Conservation (phyloP, 2,797 vertebrate species). For the Halcyon smyrnensis region DNA sequence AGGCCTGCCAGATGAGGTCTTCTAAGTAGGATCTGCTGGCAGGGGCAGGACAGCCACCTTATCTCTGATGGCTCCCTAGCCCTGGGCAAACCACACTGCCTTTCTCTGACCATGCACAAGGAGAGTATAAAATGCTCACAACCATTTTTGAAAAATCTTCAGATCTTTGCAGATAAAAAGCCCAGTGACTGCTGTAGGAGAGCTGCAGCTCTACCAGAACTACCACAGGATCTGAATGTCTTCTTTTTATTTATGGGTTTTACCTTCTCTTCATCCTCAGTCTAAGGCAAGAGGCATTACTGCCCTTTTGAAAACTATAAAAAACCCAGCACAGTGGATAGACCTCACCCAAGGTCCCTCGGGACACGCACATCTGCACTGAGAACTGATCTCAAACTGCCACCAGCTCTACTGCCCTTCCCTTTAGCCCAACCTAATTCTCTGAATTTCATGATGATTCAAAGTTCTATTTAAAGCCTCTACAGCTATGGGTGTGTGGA, state of each 20-base stretch:
- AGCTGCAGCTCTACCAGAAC: background rate
- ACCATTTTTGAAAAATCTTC: background rate
- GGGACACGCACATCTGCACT: background rate
- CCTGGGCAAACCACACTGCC: background rate
- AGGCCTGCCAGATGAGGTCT: background rate
- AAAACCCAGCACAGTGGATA: background rate
- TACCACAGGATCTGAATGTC: background rate
- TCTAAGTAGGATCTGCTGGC: background rate
- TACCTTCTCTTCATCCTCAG: background rate
- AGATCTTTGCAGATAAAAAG: background rate
- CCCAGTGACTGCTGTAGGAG: background rate
- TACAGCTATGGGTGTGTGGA: conserved; percentile 4
- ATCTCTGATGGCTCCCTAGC: background rate
- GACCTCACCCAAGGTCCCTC: background rate
- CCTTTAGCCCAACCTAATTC: conserved; percentile 36
- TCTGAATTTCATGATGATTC: conserved; percentile 38
- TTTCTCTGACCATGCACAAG: background rate
- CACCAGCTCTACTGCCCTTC: background rate
- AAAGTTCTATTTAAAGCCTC: conserved; percentile 23
- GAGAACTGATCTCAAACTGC: background rate
- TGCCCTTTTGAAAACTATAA: background rate
- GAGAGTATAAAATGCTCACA: background rate
- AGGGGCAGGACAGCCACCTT: background rate
- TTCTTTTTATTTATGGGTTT: background rate
- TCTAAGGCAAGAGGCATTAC: background rate